Base-by-base conservation (phyloP, 2,888 invertebrate species). In the Callimorpha dominula region DNA sequence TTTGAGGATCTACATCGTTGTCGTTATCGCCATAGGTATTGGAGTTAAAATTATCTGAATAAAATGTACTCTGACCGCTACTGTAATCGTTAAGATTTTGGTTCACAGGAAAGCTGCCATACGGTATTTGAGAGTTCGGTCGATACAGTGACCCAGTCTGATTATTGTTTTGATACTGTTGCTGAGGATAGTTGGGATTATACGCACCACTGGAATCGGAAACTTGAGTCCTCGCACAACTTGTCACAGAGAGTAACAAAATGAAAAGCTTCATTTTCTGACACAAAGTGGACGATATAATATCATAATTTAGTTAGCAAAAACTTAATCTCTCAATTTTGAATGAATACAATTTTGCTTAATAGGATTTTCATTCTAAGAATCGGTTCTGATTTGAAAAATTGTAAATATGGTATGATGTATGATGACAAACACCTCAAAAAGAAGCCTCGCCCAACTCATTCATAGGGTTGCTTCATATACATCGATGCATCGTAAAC, bases 61-160 rank as follows among this genome's bases (percentile, higher is more conserved):
- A 95, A 83, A 95, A 95, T 6, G 94, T 91, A 82, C 95, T 95
- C 80, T 95, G 95, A 4, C 90, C 85, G 54, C 87, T 88, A 68
- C 86, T 88, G 78, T 90, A 94, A 57, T 95, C 94, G 80, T 93
- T 72, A 17, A 69, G 14, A 43, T 75, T 93, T 46, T 78, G 81
- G 79, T 93, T 94, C 17, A 94, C 92, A 31, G 95, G 91, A 76
- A 92, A 93, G 80, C 94, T 93, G 17, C 95, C 95, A 82, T 93
- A 95, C 60, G 95, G 94, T 77, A 92, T 84, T 86, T 94, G 94
- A 69, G 87, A 74, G 76, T 92, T 93, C 43, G 90, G 89, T 73
- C 93, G 91, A 76, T 94, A 94, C 43, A 77, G 79, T 31, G 92
- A 87, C 52, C 86, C 88, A 85, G 93, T 95, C 76, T 89, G 90